These are phyloP conservation scores for Coptodon bakossiorum DNA, from an alignment of 2,113 vertebrate species.

Conservation along the genomic window DNA sequence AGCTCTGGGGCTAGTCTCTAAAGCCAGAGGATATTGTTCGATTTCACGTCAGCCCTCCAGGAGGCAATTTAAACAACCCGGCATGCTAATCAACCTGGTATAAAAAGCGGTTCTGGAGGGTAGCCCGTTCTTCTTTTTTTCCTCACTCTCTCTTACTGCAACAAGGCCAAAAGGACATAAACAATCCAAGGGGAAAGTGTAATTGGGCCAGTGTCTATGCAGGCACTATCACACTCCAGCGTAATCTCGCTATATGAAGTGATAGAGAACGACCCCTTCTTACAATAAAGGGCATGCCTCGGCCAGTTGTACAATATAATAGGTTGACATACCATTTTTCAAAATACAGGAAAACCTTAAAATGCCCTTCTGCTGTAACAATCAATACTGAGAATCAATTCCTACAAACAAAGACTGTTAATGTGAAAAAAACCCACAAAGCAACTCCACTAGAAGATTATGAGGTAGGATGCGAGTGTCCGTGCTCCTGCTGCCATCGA, in stretches of 20 bases:
- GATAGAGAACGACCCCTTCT: neutral
- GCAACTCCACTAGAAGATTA: neutral
- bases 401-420: neutral
- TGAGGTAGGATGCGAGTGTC: neutral
- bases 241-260: constrained; percentile 2
- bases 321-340: neutral
- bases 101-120: constrained; percentile 50
- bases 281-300: neutral
- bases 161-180: constrained; percentile 23
- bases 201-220: constrained; percentile 5
- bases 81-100: constrained; percentile 68
- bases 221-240: constrained; percentile 26
- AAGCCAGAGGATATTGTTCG: constrained; percentile 70
- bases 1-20: constrained; percentile 56
- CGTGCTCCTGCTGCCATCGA: constrained; percentile 26
- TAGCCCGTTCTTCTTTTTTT: constrained; percentile 20
- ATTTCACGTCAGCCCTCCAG: constrained; percentile 65
- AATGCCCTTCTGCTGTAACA: neutral
- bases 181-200: constrained; percentile 15
- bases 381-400: neutral
- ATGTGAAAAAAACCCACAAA: neutral
- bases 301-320: neutral
- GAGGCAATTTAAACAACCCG: constrained; percentile 71
- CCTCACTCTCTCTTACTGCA: constrained; percentile 1
- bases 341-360: neutral